These are phyloP conservation scores for Tympanoctomys barrerae DNA, from an alignment of 2,797 vertebrate genomes.

Conservation along the genomic window DNA sequence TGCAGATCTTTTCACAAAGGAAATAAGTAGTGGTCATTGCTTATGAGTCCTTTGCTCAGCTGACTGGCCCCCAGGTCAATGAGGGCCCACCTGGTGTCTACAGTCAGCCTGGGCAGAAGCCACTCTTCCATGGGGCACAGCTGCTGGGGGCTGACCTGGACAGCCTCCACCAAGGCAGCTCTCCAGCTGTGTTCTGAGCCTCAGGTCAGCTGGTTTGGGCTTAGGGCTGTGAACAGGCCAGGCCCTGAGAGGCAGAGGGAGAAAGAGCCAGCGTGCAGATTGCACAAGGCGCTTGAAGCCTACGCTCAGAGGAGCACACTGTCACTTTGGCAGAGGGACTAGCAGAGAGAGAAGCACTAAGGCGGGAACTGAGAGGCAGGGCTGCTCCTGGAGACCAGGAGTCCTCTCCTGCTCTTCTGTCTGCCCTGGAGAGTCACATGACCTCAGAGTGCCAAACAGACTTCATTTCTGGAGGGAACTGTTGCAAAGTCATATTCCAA, in stretches of 20 bases:
- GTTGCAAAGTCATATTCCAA: not conserved
- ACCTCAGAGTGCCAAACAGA: not conserved
- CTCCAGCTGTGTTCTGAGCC: no score
- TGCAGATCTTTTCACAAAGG: not conserved
- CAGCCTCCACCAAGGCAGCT: not conserved
- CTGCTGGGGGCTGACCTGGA: not conserved
- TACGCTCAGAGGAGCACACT: not conserved
- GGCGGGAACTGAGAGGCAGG: not conserved
- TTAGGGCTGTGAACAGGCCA: no score
- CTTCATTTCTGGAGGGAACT: not conserved
- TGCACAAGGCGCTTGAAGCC: not conserved
- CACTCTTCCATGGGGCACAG: not conserved
- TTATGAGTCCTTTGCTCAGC: not conserved
- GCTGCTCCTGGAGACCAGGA: not conserved
- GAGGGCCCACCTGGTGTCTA: no score
- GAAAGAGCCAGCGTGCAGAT: not conserved
- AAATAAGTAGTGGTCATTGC: not conserved
- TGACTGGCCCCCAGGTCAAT: not conserved
- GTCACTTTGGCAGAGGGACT: not conserved
- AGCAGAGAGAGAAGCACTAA: not conserved
- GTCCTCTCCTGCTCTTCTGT: not conserved
- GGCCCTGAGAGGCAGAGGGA: not conserved
- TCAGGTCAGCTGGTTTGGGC: not conserved
- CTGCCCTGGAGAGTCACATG: not conserved
- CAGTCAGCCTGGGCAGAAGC: not conserved